Base-by-base conservation (phyloP, 2,888 invertebrate genomes). In the Choristoneura rosaceana region DNA sequence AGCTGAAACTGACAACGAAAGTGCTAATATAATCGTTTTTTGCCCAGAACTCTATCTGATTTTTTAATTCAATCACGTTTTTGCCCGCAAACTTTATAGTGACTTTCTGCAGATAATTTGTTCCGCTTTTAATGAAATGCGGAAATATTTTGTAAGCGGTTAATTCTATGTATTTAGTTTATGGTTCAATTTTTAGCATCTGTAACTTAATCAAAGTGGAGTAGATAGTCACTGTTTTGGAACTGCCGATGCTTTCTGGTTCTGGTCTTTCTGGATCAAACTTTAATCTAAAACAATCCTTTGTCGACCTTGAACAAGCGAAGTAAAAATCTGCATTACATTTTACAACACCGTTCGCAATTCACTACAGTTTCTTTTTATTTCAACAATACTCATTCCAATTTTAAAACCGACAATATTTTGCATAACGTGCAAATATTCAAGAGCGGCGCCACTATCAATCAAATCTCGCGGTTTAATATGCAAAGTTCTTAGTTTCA, bases 331-430 rank as follows among this genome's bases (percentile, higher is more conserved):
- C 64, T 43, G 70, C 41, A 60, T 45, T 52, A 41, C 4, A 60
- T 52, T 70, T 41, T 71, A 61, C 71, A 45, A 66, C 45, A 71
- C 45, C 45, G 45, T 33, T 17, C 17, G 33, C 43, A 15, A 71
- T 71, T 61, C n/a, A 60, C 38, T 41, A 38, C 70, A 33, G 65
- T 65, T 70, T 70, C 65, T 60, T 65, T 25, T 15, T 60, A 38
- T 50, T 10, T 33, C 58, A 47, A 64, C 55, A 59, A 41, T 25
- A 34, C 12, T 15, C 38, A 3, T 38, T 34, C 25, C 33, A 45
- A 58, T 15, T 47, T n/a, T 12, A 58, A 41, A 9, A 38, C 38
- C 9, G n/a, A 14, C 10, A 34, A 17, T 25, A 47, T 63, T 62
- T 62, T 47, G 63, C 45, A 47, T 15, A 9, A 2, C 25, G 45